A percentile compares a stretch with the other conserved stretches of the same genome.
Evolutionary conservation across 2,888 invertebrate species (phyloP).

Genomic region (Hydrotaea cyrtoneurina): DNA sequence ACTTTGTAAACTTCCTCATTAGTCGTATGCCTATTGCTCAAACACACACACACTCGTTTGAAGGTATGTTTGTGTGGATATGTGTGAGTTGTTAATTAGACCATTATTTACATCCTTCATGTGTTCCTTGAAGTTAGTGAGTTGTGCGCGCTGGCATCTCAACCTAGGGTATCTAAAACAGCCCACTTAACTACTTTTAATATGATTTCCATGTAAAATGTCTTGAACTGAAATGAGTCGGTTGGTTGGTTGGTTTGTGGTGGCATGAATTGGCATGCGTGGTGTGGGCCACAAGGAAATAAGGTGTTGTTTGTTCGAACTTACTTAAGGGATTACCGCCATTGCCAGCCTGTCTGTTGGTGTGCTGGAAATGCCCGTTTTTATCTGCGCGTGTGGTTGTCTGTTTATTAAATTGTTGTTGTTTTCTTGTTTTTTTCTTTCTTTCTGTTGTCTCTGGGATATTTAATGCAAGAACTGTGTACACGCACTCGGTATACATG

Average conservation of each 20-base stretch:
- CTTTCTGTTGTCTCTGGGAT: not conserved
- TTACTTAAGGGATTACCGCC: not conserved
- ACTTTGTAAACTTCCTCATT: not conserved
- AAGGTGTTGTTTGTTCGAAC: not conserved
- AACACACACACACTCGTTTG: not conserved
- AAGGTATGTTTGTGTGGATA: not conserved
- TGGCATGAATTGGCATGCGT: not conserved
- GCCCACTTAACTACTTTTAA: slow-evolving; percentile 11
- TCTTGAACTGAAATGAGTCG: not conserved
- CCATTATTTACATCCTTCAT: slow-evolving; percentile 2
- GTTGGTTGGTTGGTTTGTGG: no score
- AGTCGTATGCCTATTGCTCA: not conserved
- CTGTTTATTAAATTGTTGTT: not conserved
- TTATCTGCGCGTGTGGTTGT: not conserved
- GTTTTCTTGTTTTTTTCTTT: no score
- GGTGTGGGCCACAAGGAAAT: not conserved
- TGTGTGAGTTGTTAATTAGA: slow-evolving; percentile 20
- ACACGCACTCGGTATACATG: not conserved
- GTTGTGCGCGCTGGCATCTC: not conserved
- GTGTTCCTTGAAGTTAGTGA: no score
- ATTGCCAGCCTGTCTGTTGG: not conserved
- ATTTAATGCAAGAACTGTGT: not conserved
- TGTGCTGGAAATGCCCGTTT: not conserved
- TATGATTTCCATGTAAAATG: slow-evolving; percentile 24
- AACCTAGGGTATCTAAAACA: not conserved